Evolutionary conservation across 2,888 invertebrate genomes (phyloP), one percentile per base, ranked within the genome.

Genomic region (Lasius platythorax): DNA sequence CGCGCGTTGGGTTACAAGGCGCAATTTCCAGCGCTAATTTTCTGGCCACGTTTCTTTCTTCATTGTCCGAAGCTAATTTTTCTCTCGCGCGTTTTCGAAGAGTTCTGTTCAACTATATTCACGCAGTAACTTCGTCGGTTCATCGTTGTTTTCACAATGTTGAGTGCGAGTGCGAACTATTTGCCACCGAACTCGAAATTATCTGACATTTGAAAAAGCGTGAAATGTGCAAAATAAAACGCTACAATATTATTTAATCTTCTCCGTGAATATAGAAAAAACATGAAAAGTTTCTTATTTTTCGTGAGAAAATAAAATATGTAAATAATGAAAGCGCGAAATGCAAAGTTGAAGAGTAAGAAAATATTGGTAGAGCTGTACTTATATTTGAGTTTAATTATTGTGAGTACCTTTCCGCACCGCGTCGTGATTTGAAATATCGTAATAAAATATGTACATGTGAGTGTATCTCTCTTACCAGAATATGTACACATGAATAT

Each of bases 51-150:
- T 56, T 43, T 70, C 43, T 78, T 70, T 68, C 15, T 56, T 58
- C 58, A 78, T 70, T 78, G 56, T 56, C 23, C n/a, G n/a, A 28
- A 12, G 43, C 43, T 70, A 70, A 78, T 70, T 70, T 70, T 61
- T 12, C 40, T 53, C 15, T 63, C 37, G 23, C 23, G 28, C 37
- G 11, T 53, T 66, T 30, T 46, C 33, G 5, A 63, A 28, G 40
- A 76, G 50, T 78, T 67, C 18, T 18, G 33, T n/a, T 58, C n/a
- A 15, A 70, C 15, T 40, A 15, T 68, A 15, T 43, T 1, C 40
- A 23, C 8, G 23, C 18, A 40, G 30, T 12, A n/a, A 56, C 56
- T n/a, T 30, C 11, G 23, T 3, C 23, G 33, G 15, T 33, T 75
- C 15, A 50, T 33, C 9, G 8, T 46, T 23, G 9, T 2, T 40